phyloP scores from a whole-genome alignment of 2,113 vertebrate species.

The Pterocles gutturalis region DNA sequence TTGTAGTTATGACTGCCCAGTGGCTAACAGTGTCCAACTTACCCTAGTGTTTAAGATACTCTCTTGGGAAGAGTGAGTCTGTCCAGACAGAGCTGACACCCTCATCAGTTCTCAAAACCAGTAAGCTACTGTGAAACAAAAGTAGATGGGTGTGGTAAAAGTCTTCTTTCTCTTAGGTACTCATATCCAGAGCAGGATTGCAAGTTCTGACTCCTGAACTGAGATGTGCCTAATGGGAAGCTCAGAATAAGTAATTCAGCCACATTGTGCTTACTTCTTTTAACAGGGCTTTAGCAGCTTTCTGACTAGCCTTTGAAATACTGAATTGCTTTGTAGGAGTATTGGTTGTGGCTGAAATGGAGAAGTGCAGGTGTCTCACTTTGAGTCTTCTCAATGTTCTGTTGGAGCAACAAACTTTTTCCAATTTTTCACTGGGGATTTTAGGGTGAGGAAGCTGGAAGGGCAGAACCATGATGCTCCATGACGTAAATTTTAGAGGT shows the following conservation, averaged over 20 bases:
- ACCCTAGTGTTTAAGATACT: not conserved
- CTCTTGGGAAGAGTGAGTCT: not conserved
- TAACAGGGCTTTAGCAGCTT: not conserved
- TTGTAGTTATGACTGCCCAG: not conserved
- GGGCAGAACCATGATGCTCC: not conserved
- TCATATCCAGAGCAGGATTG: not conserved
- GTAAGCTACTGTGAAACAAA: not conserved
- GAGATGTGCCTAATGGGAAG: not conserved
- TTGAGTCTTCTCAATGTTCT: not conserved
- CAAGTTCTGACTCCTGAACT: not conserved
- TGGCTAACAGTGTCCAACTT: not conserved
- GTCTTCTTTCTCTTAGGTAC: not conserved
- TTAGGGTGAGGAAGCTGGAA: not conserved
- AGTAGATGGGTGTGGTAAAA: not conserved
- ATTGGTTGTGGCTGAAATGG: not conserved
- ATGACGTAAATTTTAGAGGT: fast-evolving
- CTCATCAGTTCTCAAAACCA: not conserved
- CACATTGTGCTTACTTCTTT: not conserved
- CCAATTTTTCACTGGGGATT: not conserved
- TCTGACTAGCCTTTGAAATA: not conserved
- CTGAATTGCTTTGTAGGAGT: not conserved
- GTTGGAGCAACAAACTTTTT: not conserved
- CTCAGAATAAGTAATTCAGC: not conserved
- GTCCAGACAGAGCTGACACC: not conserved
- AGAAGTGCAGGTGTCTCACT: not conserved